Evolutionary conservation across 2,888 invertebrate species (phyloP), one percentile per base, ranked within the genome.

Genomic region (Drosophila mettleri): DNA sequence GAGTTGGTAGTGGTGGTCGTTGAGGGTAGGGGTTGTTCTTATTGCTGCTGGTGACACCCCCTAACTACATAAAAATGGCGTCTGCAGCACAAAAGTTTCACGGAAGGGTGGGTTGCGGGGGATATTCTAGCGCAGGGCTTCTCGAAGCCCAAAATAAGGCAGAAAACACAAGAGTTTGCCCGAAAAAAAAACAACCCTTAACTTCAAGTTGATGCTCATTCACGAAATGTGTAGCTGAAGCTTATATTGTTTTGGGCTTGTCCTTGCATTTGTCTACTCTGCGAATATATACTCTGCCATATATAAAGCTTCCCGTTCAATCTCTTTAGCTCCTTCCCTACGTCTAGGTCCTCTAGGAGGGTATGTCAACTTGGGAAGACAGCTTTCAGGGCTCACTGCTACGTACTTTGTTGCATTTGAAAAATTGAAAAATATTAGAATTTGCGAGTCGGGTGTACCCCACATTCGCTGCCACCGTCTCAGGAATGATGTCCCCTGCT

Each of bases 51-150:
- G 61, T 57, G 39, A 52, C 41, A 53, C 51, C 49, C 38, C 41
- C 48, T 31, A 29, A 22, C 39, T 39, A 24, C 39, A 24, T 29
- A 51, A 74, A 73, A 69, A 74, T 74, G 74, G 74, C 74, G 64
- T 27, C 58, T 12, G 2, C 12, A 34, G 14, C 34, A 10, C 9
- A 24, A 38, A 8, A 33, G 16, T 52, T 9, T 6, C 7, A 5
- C 9, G 9, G 16, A 45, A 29, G 72, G 72, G 49, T 66, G 57
- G 45, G 66, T 53, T 20, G 52, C 60, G 45, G 59, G 53, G n/a
- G 36, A 31, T 31, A 9, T 9, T 27, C 1, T 9, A 27, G 24
- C 18, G 46, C 29, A 31, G 46, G 33, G 4, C 16, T 29, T 45
- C 53, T 39, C n/a, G 29, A 29, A 22, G 10, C 24, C n/a, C 9